Base-by-base conservation (phyloP, 1,140 invertebrate genomes). In the Agraylea sexmaculata region DNA sequence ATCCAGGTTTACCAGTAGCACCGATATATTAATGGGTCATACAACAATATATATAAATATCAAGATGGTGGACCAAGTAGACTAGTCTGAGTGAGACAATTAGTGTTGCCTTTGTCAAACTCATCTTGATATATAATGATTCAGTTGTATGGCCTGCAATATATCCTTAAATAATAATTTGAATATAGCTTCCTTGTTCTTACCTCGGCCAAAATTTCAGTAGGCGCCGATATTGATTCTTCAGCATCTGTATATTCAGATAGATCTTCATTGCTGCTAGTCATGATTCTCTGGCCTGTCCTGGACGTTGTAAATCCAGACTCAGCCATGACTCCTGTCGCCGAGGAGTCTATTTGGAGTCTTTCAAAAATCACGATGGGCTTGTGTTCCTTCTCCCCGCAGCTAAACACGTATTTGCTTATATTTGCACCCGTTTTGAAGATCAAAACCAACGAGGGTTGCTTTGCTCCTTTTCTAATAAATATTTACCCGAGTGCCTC, bases 151-250 rank as follows among this genome's bases (percentile, higher is more conserved):
- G 7, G 7, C n/a, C 7, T 27, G 23, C 13, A n/a, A n/a, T 32
- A 8, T 15, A 6, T 32, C 11, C 7, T n/a, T 32, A n/a, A 39
- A 11, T 8, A 18, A 37, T 12, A 8, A 23, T 22, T 48, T n/a
- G n/a, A n/a, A n/a, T n/a, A n/a, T n/a, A n/a, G n/a, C n/a, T n/a
- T n/a, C n/a, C n/a, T n/a, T n/a, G n/a, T 22, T 18, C 49, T 57
- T 52, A 78, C 77, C 70, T 81, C 78, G 15, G 78, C 77, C 3
- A 81, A 57, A 54, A 78, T 78, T 55, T 80, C 77, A 32, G 76
- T 79, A 13, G 78, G 77, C 13, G 77, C 77, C 22, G 70, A 71
- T 47, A 74, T 70, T 40, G 73, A 69, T 51, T 79, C 76, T 53
- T 80, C 75, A 20, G 77, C 76, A 53, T 81, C 77, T 13, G 77